These are phyloP conservation scores for Tachysurus fulvidraco DNA, from an alignment of 2,113 vertebrate genomes.

Conservation along the genomic window DNA sequence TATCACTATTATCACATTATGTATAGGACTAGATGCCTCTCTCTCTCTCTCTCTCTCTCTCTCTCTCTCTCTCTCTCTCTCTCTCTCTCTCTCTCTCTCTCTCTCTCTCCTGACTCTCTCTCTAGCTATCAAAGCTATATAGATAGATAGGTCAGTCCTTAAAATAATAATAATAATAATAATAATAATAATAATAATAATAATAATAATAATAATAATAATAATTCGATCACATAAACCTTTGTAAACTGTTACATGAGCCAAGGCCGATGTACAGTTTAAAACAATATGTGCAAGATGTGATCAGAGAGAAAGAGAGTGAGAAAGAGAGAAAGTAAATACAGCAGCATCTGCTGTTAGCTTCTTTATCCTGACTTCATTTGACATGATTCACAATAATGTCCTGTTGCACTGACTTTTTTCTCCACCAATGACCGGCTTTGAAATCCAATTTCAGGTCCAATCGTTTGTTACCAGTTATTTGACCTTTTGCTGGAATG, in stretches of 20 bases:
- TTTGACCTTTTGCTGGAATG: background rate
- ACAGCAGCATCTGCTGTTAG: slow-evolving; percentile 68
- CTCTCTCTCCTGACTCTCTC: too few species aligned
- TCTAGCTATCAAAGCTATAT: too few species aligned
- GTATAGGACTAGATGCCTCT: too few species aligned
- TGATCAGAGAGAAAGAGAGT: background rate
- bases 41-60: too few species aligned
- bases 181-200: too few species aligned
- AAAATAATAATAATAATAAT: too few species aligned
- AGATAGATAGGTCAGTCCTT: too few species aligned
- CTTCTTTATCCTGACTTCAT: slow-evolving; percentile 32
- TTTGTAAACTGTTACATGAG: background rate
- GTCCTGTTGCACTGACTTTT: background rate
- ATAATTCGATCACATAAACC: too few species aligned
- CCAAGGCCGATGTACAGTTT: background rate
- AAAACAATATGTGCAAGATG: background rate
- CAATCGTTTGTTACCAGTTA: background rate
- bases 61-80: too few species aligned
- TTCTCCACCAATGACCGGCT: background rate
- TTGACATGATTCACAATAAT: background rate
- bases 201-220: too few species aligned
- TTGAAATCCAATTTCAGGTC: background rate
- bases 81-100: too few species aligned
- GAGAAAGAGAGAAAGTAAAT: slow-evolving; percentile 38
- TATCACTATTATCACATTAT: background rate